phyloP scores from a whole-genome alignment of 2,888 invertebrate genomes.

The Caenorhabditis sinica region DNA sequence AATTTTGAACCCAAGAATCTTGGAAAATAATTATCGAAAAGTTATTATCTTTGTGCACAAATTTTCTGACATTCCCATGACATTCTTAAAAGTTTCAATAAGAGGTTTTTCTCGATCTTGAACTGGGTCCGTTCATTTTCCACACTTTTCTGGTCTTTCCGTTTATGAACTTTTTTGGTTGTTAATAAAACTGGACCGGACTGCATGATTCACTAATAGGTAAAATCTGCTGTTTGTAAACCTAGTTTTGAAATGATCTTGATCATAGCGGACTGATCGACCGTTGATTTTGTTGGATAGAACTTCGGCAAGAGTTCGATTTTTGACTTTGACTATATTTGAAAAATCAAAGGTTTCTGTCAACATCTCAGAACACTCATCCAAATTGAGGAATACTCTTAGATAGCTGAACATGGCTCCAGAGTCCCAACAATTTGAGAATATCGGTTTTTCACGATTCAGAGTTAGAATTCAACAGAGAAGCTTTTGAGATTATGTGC shows the following conservation, averaged over 20 bases:
- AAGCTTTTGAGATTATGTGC: too few species aligned
- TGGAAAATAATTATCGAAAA: background rate
- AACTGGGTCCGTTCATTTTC: background rate
- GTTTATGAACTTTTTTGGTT: background rate
- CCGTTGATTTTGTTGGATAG: background rate
- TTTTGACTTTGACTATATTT: background rate
- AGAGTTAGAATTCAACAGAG: too few species aligned
- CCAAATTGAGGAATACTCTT: too few species aligned
- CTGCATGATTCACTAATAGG: background rate
- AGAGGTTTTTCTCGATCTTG: background rate
- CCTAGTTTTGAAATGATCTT: conserved; percentile 20
- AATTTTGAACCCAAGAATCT: background rate
- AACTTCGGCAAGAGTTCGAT: background rate
- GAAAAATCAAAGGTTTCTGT: too few species aligned
- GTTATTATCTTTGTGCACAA: background rate
- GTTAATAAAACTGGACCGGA: background rate
- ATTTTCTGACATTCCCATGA: conserved; percentile 16
- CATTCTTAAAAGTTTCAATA: conserved; percentile 4
- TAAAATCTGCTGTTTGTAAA: background rate
- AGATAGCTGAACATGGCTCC: too few species aligned
- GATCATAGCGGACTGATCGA: background rate
- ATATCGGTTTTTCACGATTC: too few species aligned
- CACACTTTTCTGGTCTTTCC: background rate
- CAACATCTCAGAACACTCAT: too few species aligned
- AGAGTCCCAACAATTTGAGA: too few species aligned